Percentiles rank a stretch among this genome's conserved stretches.
These are phyloP conservation scores for Semnornis frantzii DNA, from an alignment of 2,113 vertebrate genomes.

Conservation along the genomic window DNA sequence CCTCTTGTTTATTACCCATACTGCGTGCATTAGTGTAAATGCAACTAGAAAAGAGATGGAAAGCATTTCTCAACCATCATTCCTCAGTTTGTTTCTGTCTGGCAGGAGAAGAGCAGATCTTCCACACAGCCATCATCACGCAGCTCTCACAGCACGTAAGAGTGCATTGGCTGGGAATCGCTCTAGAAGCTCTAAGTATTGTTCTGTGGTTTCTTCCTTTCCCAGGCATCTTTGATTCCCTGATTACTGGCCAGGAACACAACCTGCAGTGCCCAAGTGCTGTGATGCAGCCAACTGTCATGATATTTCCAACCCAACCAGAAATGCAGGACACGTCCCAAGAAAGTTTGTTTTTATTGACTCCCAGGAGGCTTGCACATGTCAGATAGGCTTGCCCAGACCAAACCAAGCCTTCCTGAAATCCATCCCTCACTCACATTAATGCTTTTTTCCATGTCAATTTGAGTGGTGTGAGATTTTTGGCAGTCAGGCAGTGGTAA, in stretches of 20 bases:
- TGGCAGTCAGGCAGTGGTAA: constrained; percentile 3
- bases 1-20: no score
- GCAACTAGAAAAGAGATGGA: neutral
- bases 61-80: neutral
- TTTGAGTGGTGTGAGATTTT: constrained; percentile 40
- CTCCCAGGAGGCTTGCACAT: constrained; percentile 34
- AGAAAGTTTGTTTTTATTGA: constrained; percentile 45
- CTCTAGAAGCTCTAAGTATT: neutral
- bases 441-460: constrained; percentile 34
- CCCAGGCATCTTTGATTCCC: neutral
- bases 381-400: constrained; percentile 57
- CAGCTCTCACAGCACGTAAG: neutral
- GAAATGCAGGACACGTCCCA: constrained; percentile 56
- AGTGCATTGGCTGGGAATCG: neutral
- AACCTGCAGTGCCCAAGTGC: constrained; percentile 21
- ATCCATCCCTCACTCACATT: constrained; percentile 22
- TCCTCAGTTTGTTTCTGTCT: neutral
- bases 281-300: neutral
- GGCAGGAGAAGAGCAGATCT: neutral
- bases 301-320: constrained; percentile 43
- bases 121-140: neutral
- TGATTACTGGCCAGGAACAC: neutral
- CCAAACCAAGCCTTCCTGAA: constrained; percentile 54
- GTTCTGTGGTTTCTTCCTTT: constrained; percentile 27
- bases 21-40: neutral